Evolutionary conservation across 2,113 vertebrate species (phyloP), one percentile per base, ranked within the genome.

Genomic region (Tamias sibiricus): DNA sequence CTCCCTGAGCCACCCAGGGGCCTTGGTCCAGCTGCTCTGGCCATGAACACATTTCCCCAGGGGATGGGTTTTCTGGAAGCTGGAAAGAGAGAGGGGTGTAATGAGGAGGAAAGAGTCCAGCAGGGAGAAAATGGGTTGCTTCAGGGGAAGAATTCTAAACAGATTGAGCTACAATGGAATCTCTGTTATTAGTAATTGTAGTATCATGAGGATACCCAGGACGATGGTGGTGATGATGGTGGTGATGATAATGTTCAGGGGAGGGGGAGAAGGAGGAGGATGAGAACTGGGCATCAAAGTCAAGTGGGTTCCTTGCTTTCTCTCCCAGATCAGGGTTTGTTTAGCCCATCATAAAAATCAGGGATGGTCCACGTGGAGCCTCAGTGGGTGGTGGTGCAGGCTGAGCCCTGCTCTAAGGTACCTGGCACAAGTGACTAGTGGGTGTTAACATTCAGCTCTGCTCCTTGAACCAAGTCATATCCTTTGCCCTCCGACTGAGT

Each of bases 101-200:
- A 89, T 72, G 89, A 93, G 59, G 66, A 95, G 83, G 84, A 95
- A 95, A 94, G 77, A 95, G 82, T 88, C 92, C 90, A 96, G 71
- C 80, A 95, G 84, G 84, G 87, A 96, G 94, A 92, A 96, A 94
- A 97, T 97, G 66, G 81, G 57, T 92, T 96, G 95, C 81, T 96
- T 94, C 44, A 10, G 54, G 93, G 91, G 35, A 81, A 83, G 69
- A 90, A 84, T 92, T 95, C 49, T 75, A 93, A 95, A 85, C 44
- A 95, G 74, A 97, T 0, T 87, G 93, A 96, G 64, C 90, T 82
- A 76, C 68, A 87, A 26, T 52, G 37, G 85, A 54, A 9, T 28
- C 37, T 37, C 59, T 85, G 81, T 96, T 95, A 92, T 54, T 84
- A 90, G 87, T 72, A 94, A 92, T 87, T 74, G 90, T 59, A 66